phyloP scores from a whole-genome alignment of 2,888 invertebrate species.

The Bombylius major region DNA sequence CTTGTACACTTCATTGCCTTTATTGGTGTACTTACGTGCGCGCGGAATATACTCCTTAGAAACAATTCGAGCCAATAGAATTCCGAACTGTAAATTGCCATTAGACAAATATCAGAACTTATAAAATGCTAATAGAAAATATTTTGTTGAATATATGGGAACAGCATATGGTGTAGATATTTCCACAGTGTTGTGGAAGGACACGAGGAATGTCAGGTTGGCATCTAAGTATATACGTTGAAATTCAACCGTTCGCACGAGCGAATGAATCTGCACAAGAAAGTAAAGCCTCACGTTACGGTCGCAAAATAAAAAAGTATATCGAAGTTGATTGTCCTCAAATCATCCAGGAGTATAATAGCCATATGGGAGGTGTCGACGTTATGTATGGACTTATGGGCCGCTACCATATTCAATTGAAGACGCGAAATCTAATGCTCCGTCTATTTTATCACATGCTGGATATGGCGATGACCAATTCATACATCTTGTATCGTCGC shows the following conservation, averaged over 20 bases:
- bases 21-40: slow-evolving; percentile 8
- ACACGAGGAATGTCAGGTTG: neutral
- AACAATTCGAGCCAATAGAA: slow-evolving; percentile 12
- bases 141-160: slow-evolving; percentile 2
- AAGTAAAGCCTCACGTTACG: neutral
- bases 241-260: neutral
- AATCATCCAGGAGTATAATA: too few relatives aligned
- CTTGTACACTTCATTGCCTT: slow-evolving; percentile 8
- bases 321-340: neutral
- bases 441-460: too few relatives aligned
- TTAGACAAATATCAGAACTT: neutral
- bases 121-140: neutral
- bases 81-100: slow-evolving; percentile 12
- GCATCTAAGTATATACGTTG: neutral
- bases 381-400: too few relatives aligned
- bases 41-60: slow-evolving; percentile 2
- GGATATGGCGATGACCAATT: too few relatives aligned
- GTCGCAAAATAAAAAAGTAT: neutral
- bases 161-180: slow-evolving; percentile 2
- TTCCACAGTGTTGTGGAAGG: slow-evolving; percentile 1
- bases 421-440: too few relatives aligned
- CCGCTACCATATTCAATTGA: too few relatives aligned
- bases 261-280: neutral
- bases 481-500: too few relatives aligned
- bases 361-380: too few relatives aligned